A percentile compares a stretch with the other conserved stretches of the same genome.
Conservation (phyloP, 92 coral and sea anemone species). For the Phymanthus crucifer region DNA sequence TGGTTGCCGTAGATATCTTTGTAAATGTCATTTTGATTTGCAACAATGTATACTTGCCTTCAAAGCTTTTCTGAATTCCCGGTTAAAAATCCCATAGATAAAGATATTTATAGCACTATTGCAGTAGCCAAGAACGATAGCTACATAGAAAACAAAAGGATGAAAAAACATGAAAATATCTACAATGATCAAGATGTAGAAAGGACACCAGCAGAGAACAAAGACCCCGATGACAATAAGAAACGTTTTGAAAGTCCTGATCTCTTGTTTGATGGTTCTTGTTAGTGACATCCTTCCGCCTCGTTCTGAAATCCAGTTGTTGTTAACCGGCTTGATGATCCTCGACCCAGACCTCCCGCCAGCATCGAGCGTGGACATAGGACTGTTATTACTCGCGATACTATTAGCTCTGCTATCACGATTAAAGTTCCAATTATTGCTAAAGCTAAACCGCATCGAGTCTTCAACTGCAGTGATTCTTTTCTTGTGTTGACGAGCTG, state of each 20-base stretch:
- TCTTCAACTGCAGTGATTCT: slow-evolving; percentile 31
- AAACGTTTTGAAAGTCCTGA: slow-evolving; percentile 30
- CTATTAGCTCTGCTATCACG: neutral
- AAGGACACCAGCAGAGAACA: slow-evolving; percentile 33
- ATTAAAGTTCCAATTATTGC: neutral
- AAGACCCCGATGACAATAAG: slow-evolving; percentile 29
- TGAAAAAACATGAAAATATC: slow-evolving; percentile 1
- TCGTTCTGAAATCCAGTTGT: neutral
- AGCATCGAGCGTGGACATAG: neutral
- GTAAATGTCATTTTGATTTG: neutral
- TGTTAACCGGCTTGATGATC: neutral
- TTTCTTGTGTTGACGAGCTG: slow-evolving; percentile 57
- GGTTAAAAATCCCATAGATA: slow-evolving; percentile 34
- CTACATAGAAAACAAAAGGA: slow-evolving; percentile 16
- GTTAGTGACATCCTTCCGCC: neutral
- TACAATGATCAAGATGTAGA: slow-evolving; percentile 6
- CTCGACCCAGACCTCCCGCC: neutral
- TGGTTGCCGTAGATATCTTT: neutral
- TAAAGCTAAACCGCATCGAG: slow-evolving; percentile 9
- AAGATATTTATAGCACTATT: slow-evolving; percentile 36
- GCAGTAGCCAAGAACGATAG: slow-evolving; percentile 20
- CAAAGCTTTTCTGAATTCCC: slow-evolving; percentile 33
- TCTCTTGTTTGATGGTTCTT: slow-evolving; percentile 31
- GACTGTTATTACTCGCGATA: neutral
- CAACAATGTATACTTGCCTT: neutral